phyloP scores from a whole-genome alignment of 2,797 vertebrate species.

The Rhynchotus rufescens region DNA sequence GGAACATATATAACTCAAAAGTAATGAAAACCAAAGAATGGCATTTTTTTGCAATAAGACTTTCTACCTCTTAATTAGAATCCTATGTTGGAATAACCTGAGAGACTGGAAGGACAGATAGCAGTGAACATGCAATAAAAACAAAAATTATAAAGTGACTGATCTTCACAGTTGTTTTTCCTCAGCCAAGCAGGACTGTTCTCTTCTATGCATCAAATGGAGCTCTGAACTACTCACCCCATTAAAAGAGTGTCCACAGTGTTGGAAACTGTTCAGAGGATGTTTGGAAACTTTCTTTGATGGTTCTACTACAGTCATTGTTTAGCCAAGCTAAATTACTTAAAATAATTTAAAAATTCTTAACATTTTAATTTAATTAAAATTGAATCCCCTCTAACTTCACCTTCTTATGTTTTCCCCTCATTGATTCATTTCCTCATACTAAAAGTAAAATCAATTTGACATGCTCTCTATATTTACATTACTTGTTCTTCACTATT shows the following conservation, averaged over 20 bases:
- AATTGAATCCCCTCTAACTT: not conserved
- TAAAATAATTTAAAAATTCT: not conserved
- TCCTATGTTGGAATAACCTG: not conserved
- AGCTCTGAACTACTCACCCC: not conserved
- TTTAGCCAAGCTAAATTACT: conserved; percentile 3
- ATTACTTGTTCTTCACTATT: not conserved
- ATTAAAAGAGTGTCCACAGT: not conserved
- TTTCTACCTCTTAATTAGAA: not conserved
- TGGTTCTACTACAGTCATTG: not conserved
- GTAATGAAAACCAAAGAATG: not conserved
- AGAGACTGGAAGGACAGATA: not conserved
- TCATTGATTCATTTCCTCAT: not conserved
- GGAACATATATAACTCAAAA: not conserved
- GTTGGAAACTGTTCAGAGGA: not conserved
- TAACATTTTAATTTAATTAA: not conserved
- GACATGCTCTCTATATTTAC: not conserved
- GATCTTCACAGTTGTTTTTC: not conserved
- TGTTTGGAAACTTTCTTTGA: not conserved
- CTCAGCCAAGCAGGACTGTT: not conserved
- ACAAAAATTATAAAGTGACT: not conserved
- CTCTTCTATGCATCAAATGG: not conserved
- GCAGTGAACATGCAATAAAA: not conserved
- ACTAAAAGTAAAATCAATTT: not conserved
- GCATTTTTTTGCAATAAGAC: not conserved
- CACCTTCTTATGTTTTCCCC: not conserved